Base-by-base conservation (phyloP, 2,888 invertebrate genomes). In the Lepidonotus clava region DNA sequence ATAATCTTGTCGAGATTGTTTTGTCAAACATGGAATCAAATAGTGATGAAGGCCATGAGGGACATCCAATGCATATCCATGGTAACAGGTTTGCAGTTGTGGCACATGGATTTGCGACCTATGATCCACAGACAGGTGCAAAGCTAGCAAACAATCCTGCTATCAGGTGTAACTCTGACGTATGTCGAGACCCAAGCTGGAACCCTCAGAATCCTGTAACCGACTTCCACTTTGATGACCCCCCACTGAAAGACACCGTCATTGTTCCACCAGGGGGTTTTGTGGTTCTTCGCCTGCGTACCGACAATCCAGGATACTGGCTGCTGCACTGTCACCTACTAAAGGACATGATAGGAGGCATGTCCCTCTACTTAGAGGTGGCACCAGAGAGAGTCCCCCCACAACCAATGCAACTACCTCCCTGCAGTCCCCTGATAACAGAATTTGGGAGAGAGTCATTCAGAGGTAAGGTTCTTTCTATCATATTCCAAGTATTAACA, bases 221-320 rank as follows among this genome's bases (percentile, higher is more conserved):
- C 0, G 91, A 88, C 0, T n/a, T 92, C 11, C 90, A 91, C 71
- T 86, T 91, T 14, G 71, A 88, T 14, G 84, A 87, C 2, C 90
- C 92, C 4, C 90, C 90, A 11, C 87, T 90, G 36, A 93, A 93
- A 80, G 93, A 93, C 88, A 92, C 92, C 14, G 87, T 93, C 5
- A 92, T 92, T 1, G 90, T 93, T 18, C 92, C 92, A 0, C 91
- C 90, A 28, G 92, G 92, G n/a, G 92, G 93, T 21, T 92, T 92
- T 86, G 92, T 90, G 21, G 91, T 92, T 0, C 80, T 92, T 11
- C 89, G 92, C 53, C 89, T 93, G 84, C 88, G 88, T 53, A 92
- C 92, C 21, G 89, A 92, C 84, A 93, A 93, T 80, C 93, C 93
- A 0, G 93, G 92, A 0, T 11, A 80, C 51, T 80, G 80, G 80